phyloP scores from a whole-genome alignment of 1,140 invertebrate genomes.

The Pseudomyrmex sp. region DNA sequence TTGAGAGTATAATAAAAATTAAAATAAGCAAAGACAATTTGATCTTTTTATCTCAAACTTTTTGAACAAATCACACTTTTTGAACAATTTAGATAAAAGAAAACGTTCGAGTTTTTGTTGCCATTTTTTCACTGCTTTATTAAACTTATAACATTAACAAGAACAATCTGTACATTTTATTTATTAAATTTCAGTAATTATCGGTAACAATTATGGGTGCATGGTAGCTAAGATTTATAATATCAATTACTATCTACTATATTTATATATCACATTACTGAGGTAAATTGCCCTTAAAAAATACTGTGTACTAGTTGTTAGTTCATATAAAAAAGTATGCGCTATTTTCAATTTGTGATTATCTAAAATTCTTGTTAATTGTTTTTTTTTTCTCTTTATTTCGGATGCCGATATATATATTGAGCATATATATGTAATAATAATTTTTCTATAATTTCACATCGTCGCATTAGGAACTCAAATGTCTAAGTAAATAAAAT shows the following conservation, averaged over 20 bases:
- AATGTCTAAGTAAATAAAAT: conserved; percentile 14
- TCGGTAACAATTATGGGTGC: conserved; percentile 50
- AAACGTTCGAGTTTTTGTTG: not conserved
- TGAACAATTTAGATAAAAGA: not conserved
- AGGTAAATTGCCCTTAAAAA: conserved; percentile 35
- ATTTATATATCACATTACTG: conserved; percentile 50
- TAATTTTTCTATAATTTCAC: too few relatives aligned
- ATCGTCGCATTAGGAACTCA: too few relatives aligned
- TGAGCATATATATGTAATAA: not conserved
- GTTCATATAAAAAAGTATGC: conserved; percentile 1
- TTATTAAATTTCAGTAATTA: conserved; percentile 21
- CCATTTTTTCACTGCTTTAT: conserved; percentile 42
- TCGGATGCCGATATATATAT: not conserved
- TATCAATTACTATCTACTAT: conserved; percentile 23
- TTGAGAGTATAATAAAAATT: not conserved
- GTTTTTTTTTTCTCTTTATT: not conserved
- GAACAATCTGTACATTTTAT: conserved; percentile 24
- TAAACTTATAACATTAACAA: conserved; percentile 58
- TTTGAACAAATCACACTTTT: not conserved
- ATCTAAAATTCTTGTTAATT: not conserved
- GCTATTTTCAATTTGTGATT: not conserved
- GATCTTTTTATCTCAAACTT: not conserved
- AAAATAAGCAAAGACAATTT: not conserved
- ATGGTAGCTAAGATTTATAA: conserved; percentile 26
- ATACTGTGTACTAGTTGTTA: not conserved